Evolutionary conservation across 2,888 invertebrate species (phyloP).

Genomic region (Mimas tiliae): DNA sequence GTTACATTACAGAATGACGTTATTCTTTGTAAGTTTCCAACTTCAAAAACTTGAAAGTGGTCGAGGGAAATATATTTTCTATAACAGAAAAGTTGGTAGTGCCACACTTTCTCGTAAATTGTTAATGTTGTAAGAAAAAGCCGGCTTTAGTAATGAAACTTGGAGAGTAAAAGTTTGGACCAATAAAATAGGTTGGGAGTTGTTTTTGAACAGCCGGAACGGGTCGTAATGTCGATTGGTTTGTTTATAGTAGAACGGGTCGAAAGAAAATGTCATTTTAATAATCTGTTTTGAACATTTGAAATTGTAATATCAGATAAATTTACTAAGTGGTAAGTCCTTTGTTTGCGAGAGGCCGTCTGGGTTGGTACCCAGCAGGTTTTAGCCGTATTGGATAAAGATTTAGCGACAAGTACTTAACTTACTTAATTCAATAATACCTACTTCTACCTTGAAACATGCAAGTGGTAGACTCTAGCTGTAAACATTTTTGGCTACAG

Average conservation of each 20-base stretch:
- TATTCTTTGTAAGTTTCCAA: conserved; percentile 2
- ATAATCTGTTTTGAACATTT: neutral
- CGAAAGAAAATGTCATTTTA: neutral
- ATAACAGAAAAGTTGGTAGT: neutral
- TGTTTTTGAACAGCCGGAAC: neutral
- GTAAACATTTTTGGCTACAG: too few species aligned
- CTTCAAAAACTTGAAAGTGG: conserved; percentile 5
- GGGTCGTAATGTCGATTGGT: neutral
- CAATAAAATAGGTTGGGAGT: neutral
- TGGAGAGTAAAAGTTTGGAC: neutral
- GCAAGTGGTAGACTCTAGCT: too few species aligned
- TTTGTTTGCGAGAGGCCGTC: too few species aligned
- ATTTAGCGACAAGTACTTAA: too few species aligned
- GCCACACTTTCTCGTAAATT: neutral
- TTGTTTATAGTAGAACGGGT: neutral
- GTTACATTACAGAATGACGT: neutral
- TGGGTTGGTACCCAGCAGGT: too few species aligned
- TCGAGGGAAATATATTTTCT: conserved; percentile 1
- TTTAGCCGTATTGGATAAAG: too few species aligned
- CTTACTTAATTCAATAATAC: too few species aligned
- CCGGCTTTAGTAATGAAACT: neutral
- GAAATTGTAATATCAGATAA: too few species aligned
- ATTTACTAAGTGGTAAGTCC: too few species aligned
- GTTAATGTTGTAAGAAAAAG: neutral
- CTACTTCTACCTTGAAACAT: too few species aligned